Base-by-base conservation (phyloP, 2,888 invertebrate genomes). In the Drosophila diplacantha region DNA sequence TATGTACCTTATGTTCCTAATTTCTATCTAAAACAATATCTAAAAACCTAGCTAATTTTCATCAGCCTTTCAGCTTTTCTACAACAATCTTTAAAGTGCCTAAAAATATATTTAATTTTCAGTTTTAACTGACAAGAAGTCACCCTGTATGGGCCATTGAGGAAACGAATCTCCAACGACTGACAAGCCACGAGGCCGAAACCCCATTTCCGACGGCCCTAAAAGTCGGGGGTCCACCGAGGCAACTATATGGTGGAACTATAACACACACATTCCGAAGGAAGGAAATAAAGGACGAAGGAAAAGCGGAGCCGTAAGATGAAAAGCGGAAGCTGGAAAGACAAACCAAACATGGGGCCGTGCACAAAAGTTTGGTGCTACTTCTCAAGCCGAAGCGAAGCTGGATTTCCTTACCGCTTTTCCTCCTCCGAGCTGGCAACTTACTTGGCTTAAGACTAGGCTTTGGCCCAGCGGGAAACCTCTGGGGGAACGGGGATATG, bases 331-430 rank as follows among this genome's bases (percentile, higher is more conserved):
- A 85, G 79, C 85, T 86, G 75, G 71, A 85, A 86, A 86, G 86
- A 85, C 86, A 86, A 86, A 86, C 86, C 86, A 85, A 86, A 86
- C 85, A 86, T 85, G 86, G 85, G 83, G 84, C 75, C 73, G 73
- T 71, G 76, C 74, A 79, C 60, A 81, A 83, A 85, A 83, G 74
- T 81, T 83, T 80, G 80, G 64, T 54, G 57, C 71, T 69, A 57
- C 72, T 79, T 67, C 60, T 69, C 54, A 58, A 68, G 68, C 39
- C 49, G 14, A 14, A 47, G 31, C 43, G 39, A 16, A 43, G 31
- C 54, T 50, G 54, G 34, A 72, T 47, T 54, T 51, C 47, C 29
- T 50, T 41, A 62, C 54, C 69, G 66, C 68, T 75, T 82, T 83
- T 78, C 70, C 74, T 66, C 75, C 73, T 69, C 67, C 64, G 74